Evolutionary conservation across 2,797 vertebrate species (phyloP), one percentile per base, ranked within the genome.

Genomic region (Mustela erminea): DNA sequence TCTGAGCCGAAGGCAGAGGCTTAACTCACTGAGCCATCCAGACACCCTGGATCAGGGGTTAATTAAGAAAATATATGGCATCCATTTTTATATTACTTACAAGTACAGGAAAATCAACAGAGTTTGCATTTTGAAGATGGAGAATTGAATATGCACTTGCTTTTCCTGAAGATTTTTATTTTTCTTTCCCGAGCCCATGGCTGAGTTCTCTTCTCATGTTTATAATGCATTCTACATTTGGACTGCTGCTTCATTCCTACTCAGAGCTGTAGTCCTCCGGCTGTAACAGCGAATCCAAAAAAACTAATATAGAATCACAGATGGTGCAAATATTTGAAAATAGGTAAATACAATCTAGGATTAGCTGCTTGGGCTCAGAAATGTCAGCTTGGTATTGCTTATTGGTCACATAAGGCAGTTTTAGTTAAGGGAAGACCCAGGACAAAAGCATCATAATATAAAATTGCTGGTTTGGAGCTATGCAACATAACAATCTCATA

Each of bases 311-410:
- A 95, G 74, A 94, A 96, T 95, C 87, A 97, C 97, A 98, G 98
- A 98, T 98, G 97, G 96, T 98, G 90, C 92, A 98, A 98, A 98
- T 98, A 98, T 98, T 98, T 96, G 97, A 95, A 97, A 98, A 98
- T 98, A 97, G 96, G 97, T 98, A 98, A 98, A 98, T 97, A 74
- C 70, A 97, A 93, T 94, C 85, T 87, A 96, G 97, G 96, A 97
- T 98, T 98, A 98, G 93, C 68, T 97, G 52, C 88, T 93, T 80
- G 78, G 78, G 43, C 90, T 98, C 85, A 66, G 92, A 98, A 98
- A 97, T 98, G 96, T 97, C 97, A 98, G 85, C 86, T 96, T 92
- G 4, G 2, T 58, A 68, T 96, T 91, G 93, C 97, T 96, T 97
- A 96, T 97, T 95, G 97, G 96, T 95, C 96, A 97, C 95, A 96